Evolutionary conservation across 2,888 invertebrate genomes (phyloP), one percentile per base, ranked within the genome.

Genomic region (Notocelia uddmanniana): DNA sequence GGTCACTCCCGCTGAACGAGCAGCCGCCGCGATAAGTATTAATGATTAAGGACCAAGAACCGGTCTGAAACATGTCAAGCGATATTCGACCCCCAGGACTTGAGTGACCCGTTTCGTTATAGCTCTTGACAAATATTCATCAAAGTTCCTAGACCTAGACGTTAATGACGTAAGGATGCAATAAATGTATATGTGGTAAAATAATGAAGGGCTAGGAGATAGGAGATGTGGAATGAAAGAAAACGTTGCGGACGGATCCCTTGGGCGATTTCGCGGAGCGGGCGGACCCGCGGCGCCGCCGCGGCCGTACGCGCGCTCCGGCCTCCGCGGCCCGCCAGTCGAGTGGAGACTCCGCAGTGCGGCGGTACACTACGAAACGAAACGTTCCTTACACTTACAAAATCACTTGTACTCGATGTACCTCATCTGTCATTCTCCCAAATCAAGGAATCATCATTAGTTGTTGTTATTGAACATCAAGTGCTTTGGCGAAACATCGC

Each of bases 311-410:
- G 75, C 74, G 63, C 74, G 76, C 74, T 31, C 31, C 21, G 21
- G n/a, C n/a, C 21, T 11, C 19, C 19, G 19, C 3, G 21, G n/a
- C 10, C 74, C 85, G 86, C 79, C 91, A 92, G 92, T 92, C 84
- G 80, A 80, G 77, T 83, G 83, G 83, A 86, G 82, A 83, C 89
- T 85, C 89, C 89, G 91, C 91, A 89, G 84, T 89, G 91, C 89
- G 90, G 83, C 88, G 91, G 92, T 90, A 80, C 82, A 75, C 81
- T 83, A 73, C 77, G 57, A 59, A 66, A 74, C 77, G 76, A 76
- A 77, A 74, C 79, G 77, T 76, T 74, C 76, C 69, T 74, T 75
- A 70, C 72, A 74, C 72, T 69, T 37, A 26, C 57, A 73, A 54
- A 63, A 73, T 69, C 76, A 77, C 64, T 77, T 63, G 57, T 78